A percentile compares a stretch with the other conserved stretches of the same genome.
Evolutionary conservation across 1,140 invertebrate genomes (phyloP).

Genomic region (Cecropterus lyciades): DNA sequence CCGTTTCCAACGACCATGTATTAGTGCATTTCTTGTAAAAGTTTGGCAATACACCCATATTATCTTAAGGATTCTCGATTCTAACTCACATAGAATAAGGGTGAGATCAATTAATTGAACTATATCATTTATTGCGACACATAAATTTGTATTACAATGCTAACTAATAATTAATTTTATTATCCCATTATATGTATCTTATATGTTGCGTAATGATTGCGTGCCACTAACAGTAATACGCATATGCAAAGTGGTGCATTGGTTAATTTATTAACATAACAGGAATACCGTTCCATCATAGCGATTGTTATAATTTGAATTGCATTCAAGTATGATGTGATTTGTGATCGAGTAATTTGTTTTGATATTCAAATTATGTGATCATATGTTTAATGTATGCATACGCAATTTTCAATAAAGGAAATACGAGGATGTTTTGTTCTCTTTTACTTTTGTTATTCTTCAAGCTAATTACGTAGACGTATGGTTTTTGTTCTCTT

Average conservation of each 20-base stretch:
- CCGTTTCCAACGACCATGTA: too few species aligned
- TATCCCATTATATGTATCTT: neutral
- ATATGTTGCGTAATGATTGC: slow-evolving; percentile 3
- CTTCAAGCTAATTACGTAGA: too few species aligned
- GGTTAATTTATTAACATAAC: slow-evolving; percentile 44
- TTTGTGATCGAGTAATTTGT: slow-evolving; percentile 62
- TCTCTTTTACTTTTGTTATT: neutral
- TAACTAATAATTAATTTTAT: neutral
- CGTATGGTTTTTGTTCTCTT: too few species aligned
- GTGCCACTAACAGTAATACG: slow-evolving; percentile 15
- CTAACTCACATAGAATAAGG: too few species aligned
- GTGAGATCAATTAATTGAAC: too few species aligned
- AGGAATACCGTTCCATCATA: slow-evolving; percentile 36
- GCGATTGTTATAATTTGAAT: slow-evolving; percentile 58
- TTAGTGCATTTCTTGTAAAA: too few species aligned
- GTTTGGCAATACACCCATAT: too few species aligned
- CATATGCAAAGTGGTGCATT: slow-evolving; percentile 33
- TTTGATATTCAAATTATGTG: slow-evolving; percentile 73
- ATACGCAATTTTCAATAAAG: slow-evolving; percentile 19
- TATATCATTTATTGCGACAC: too few species aligned
- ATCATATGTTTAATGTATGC: slow-evolving; percentile 46
- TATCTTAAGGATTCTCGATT: too few species aligned
- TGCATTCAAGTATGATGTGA: slow-evolving; percentile 63
- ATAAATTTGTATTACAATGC: too few species aligned
- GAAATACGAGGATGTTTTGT: slow-evolving; percentile 26